Evolutionary conservation across 2,888 invertebrate species (phyloP).

Genomic region (Anagyrus pseudococci): DNA sequence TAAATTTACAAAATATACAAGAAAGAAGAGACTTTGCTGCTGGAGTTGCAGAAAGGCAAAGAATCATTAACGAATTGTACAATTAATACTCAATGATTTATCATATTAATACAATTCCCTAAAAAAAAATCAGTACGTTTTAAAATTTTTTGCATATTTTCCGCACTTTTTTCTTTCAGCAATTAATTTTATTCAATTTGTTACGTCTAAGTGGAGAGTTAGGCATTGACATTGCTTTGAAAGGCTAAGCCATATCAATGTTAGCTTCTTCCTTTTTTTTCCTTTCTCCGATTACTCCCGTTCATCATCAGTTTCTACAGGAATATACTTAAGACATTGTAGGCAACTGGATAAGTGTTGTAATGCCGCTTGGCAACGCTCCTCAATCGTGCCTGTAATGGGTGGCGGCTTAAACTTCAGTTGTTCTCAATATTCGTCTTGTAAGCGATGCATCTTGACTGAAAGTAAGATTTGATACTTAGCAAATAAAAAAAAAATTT

Average conservation of each 20-base stretch:
- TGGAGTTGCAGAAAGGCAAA: no score
- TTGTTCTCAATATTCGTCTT: constrained; percentile 50
- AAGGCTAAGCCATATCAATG: constrained; percentile 80
- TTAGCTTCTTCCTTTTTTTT: constrained; percentile 71
- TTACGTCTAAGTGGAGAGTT: constrained; percentile 66
- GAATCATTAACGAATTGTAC: no score
- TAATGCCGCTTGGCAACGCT: constrained; percentile 74
- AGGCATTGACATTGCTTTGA: constrained; percentile 82
- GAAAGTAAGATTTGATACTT: constrained; percentile 11
- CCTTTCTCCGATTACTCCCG: constrained; percentile 57
- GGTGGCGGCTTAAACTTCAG: constrained; percentile 64
- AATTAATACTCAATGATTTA: no score
- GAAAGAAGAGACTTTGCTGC: no score
- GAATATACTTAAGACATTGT: constrained; percentile 75
- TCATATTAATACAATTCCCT: no score
- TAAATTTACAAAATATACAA: no score
- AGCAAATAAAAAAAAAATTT: constrained; percentile 8
- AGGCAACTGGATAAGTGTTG: constrained; percentile 77
- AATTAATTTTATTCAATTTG: no score
- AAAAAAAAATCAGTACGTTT: no score
- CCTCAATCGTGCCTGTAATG: constrained; percentile 65
- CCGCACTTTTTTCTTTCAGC: no score
- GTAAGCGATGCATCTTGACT: constrained; percentile 51
- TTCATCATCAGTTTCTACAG: constrained; percentile 48
- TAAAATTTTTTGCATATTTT: no score